Evolutionary conservation across 1,140 invertebrate species (phyloP).

Genomic region (Dysdera silvatica): DNA sequence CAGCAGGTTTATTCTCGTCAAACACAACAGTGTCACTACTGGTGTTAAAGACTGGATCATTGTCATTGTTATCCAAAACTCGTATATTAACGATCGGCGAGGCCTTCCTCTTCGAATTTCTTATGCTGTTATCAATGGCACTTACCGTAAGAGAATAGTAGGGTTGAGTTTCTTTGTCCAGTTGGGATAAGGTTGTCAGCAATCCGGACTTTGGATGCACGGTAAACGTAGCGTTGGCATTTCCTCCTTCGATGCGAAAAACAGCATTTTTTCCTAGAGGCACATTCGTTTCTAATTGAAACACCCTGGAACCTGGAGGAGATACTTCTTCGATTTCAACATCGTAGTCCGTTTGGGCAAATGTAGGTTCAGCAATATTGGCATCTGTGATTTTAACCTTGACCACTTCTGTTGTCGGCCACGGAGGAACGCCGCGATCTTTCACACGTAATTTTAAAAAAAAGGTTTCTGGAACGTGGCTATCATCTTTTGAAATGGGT

Average conservation of each 20-base stretch:
- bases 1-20: conserved; percentile 79
- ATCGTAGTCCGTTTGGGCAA: conserved; percentile 78
- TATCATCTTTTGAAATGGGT: conserved; percentile 26
- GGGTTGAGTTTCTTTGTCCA: conserved; percentile 82
- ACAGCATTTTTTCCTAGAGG: conserved; percentile 49
- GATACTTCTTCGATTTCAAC: conserved; percentile 78
- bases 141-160: conserved; percentile 85
- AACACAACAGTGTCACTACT: conserved; percentile 40
- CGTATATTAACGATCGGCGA: conserved; percentile 82
- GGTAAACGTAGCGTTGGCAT: conserved; percentile 77
- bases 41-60: conserved; percentile 73
- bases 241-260: conserved; percentile 83
- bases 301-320: conserved; percentile 46
- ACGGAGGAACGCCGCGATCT: conserved; percentile 70
- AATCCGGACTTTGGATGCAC: conserved; percentile 82
- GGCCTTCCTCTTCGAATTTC: conserved; percentile 48
- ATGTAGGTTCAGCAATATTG: conserved; percentile 65
- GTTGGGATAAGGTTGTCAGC: conserved; percentile 67
- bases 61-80: conserved; percentile 83
- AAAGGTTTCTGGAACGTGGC: conserved; percentile 63
- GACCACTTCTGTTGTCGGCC: conserved; percentile 39
- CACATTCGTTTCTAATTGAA: conserved; percentile 13
- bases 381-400: conserved; percentile 60
- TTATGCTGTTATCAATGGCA: conserved; percentile 68
- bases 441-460: conserved; percentile 75